phyloP scores from a whole-genome alignment of 1,140 invertebrate species.

The roundworm (Caenorhabditis elegans) region WBcel235 BX284606.5:11330001-11330500 shows the following conservation, averaged over 20 bases:
- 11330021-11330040: constrained; percentile 83
- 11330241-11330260: constrained; percentile 82
- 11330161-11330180: constrained; percentile 81
- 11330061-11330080: constrained; percentile 62
- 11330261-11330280: constrained; percentile 77
- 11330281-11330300: constrained; percentile 50
- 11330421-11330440: constrained; percentile 56
- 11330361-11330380: background rate
- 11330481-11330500: constrained; percentile 52
- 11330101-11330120: background rate
- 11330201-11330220: constrained; percentile 92
- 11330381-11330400: constrained; percentile 66
- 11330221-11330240: constrained; percentile 92
- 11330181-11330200: constrained; percentile 87
- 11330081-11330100: constrained; percentile 60
- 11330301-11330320: constrained; percentile 57
- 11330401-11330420: constrained; percentile 75
- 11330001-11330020: constrained; percentile 93
- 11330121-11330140: background rate
- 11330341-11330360: too few species aligned
- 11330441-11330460: constrained; percentile 60
- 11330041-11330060: constrained; percentile 78
- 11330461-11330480: constrained; percentile 58
- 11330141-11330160: background rate
- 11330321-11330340: background rate